Percentiles rank a stretch among this genome's conserved stretches.
These are phyloP conservation scores for Actinia tenebrosa DNA, from an alignment of 64 coral and sea anemone genomes.

Conservation along the genomic window DNA sequence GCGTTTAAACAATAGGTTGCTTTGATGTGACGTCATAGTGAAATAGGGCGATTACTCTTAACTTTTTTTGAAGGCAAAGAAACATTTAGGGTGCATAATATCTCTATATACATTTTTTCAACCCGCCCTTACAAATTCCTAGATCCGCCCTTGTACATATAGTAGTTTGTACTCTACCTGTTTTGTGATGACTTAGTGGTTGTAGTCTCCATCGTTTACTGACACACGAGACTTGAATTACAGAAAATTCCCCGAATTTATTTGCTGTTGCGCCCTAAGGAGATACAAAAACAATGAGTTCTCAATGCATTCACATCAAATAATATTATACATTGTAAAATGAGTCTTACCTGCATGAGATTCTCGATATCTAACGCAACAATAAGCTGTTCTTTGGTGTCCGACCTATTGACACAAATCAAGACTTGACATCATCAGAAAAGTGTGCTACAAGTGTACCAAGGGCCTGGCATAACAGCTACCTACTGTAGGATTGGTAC, in stretches of 20 bases:
- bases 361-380: not conserved
- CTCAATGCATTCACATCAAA: not conserved
- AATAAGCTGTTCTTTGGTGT: not conserved
- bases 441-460: too few relatives aligned
- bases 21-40: too few relatives aligned
- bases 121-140: too few relatives aligned
- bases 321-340: not conserved
- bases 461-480: too few relatives aligned
- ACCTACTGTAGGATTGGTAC: too few relatives aligned
- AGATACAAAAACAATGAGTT: not conserved
- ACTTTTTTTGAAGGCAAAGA: too few relatives aligned
- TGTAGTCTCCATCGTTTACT: conserved; percentile 73
- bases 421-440: not conserved
- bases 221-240: conserved; percentile 86
- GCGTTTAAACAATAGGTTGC: too few relatives aligned
- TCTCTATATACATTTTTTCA: too few relatives aligned
- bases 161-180: conserved; percentile 22
- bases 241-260: conserved; percentile 60
- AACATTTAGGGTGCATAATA: too few relatives aligned
- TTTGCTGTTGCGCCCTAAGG: conserved; percentile 60
- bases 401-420: not conserved
- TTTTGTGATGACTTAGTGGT: conserved; percentile 71
- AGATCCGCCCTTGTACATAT: not conserved
- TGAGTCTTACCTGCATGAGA: not conserved
- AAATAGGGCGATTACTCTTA: too few relatives aligned